phyloP scores from a whole-genome alignment of 2,888 invertebrate species.

The Agrochola lychnidis region DNA sequence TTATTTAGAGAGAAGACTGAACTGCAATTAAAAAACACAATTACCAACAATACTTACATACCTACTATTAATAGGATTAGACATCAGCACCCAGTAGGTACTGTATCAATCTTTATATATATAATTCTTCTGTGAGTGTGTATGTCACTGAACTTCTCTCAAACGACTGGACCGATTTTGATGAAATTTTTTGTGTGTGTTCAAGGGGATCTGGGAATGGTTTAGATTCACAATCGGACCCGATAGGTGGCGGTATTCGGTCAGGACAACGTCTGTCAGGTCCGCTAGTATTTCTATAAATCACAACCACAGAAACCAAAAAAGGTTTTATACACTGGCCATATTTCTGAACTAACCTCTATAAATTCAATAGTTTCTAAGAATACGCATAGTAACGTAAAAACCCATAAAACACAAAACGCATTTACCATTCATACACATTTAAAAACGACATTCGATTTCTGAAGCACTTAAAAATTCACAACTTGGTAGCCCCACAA shows the following conservation, averaged over 20 bases:
- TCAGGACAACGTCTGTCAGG: too few species aligned
- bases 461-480: conserved; percentile 74
- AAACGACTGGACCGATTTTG: too few species aligned
- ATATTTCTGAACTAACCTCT: not conserved
- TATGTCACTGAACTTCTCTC: too few species aligned
- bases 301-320: not conserved
- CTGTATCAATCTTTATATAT: too few species aligned
- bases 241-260: too few species aligned
- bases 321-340: not conserved
- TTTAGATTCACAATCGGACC: too few species aligned
- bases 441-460: conserved; percentile 47
- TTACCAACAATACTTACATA: not conserved
- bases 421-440: conserved; percentile 39
- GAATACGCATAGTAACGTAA: conserved; percentile 18
- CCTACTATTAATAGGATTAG: too few species aligned
- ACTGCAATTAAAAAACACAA: not conserved
- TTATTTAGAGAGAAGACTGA: not conserved
- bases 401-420: conserved; percentile 43
- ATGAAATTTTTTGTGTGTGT: too few species aligned
- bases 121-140: too few species aligned
- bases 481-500: conserved; percentile 70
- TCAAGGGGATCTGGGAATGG: too few species aligned
- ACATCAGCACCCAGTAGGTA: too few species aligned
- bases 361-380: conserved; percentile 21
- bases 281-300: not conserved